Evolutionary conservation across 2,797 vertebrate species (phyloP).

Genomic region (Pampus argenteus): DNA sequence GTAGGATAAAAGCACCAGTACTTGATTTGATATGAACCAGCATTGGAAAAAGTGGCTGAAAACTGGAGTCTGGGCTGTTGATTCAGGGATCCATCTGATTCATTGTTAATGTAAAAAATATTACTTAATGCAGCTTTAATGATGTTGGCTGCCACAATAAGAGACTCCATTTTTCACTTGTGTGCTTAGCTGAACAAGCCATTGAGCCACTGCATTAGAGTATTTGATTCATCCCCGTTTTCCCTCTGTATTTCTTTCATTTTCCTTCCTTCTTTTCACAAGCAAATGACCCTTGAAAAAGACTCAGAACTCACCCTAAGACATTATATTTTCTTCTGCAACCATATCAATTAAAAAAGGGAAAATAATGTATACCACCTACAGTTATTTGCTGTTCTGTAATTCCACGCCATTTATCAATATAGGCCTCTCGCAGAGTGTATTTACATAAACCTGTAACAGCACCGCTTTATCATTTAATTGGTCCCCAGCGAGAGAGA

Average conservation of each 20-base stretch:
- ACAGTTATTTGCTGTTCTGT: slow-evolving; percentile 82
- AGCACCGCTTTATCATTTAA: slow-evolving; percentile 83
- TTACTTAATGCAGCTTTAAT: slow-evolving; percentile 74
- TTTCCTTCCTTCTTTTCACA: slow-evolving; percentile 44
- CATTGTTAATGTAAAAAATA: slow-evolving; percentile 62
- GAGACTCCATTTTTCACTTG: slow-evolving; percentile 67
- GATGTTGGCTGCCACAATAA: slow-evolving; percentile 62
- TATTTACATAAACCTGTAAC: slow-evolving; percentile 85
- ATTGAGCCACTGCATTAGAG: slow-evolving; percentile 51
- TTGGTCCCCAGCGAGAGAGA: slow-evolving; percentile 79
- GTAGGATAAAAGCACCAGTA: slow-evolving; percentile 6
- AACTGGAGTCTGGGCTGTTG: slow-evolving; percentile 42
- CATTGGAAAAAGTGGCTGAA: slow-evolving; percentile 15
- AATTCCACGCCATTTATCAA: slow-evolving; percentile 82
- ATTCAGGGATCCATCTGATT: slow-evolving; percentile 54
- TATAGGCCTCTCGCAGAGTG: slow-evolving; percentile 69
- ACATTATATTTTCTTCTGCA: slow-evolving; percentile 60
- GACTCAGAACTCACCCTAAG: slow-evolving; percentile 44
- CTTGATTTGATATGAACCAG: slow-evolving; percentile 13
- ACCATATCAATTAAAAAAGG: slow-evolving; percentile 78
- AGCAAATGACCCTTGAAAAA: slow-evolving; percentile 65
- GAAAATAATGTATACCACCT: slow-evolving; percentile 73
- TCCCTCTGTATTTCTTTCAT: slow-evolving; percentile 43
- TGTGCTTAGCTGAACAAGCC: slow-evolving; percentile 60
- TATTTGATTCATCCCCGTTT: slow-evolving; percentile 29